Evolutionary conservation across 2,797 vertebrate genomes (phyloP).

Genomic region (Sciurus vulgaris): DNA sequence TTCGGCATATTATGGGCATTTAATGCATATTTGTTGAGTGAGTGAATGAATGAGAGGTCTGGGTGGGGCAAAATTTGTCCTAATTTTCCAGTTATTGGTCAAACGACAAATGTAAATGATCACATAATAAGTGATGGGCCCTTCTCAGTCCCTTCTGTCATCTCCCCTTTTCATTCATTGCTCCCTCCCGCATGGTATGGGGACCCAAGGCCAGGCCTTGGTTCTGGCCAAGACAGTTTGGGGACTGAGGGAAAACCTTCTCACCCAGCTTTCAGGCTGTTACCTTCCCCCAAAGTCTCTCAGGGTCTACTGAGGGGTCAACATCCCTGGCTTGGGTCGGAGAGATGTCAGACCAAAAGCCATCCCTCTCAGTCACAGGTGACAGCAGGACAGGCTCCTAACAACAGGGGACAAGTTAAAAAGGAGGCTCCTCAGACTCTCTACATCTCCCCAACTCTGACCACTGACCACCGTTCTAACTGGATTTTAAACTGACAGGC

Average conservation of each 20-base stretch:
- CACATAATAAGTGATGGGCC: background rate
- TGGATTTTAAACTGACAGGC: background rate
- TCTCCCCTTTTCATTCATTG: too few species aligned
- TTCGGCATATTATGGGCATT: too few species aligned
- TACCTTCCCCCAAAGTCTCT: background rate
- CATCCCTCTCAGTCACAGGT: background rate
- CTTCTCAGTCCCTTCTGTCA: background rate
- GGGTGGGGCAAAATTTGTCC: background rate
- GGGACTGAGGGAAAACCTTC: background rate
- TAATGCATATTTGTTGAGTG: too few species aligned
- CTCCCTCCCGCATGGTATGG: background rate
- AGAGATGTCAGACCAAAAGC: background rate
- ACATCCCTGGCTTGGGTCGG: background rate
- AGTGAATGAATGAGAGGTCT: background rate
- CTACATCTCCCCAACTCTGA: too few species aligned
- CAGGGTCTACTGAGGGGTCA: too few species aligned
- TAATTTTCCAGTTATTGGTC: background rate
- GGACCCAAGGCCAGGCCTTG: background rate
- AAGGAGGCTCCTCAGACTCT: background rate
- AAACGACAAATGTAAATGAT: background rate
- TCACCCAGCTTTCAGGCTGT: background rate
- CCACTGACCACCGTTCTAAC: background rate
- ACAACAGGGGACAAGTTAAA: too few species aligned
- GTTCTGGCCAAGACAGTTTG: background rate
- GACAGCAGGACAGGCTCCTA: background rate